Percentiles rank a stretch among this genome's conserved stretches.
phyloP scores from a whole-genome alignment of 2,888 invertebrate species.

The Imbricaverruca yamaguchii region DNA sequence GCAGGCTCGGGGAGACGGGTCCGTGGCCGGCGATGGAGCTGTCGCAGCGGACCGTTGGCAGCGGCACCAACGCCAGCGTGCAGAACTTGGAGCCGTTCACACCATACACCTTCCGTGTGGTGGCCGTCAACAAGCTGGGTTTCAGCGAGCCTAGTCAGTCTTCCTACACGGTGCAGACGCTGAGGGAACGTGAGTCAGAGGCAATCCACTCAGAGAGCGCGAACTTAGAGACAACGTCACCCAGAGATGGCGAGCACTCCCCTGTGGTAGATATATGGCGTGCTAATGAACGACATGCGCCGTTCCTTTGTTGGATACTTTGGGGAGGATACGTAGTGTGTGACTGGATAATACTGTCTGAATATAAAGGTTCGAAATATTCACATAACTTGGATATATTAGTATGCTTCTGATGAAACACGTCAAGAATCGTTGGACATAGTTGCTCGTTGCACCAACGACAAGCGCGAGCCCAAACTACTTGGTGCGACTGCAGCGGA shows the following conservation, averaged over 20 bases:
- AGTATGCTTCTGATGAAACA: background rate
- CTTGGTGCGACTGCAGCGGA: background rate
- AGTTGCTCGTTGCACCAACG: background rate
- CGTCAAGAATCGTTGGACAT: background rate
- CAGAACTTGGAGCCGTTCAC: constrained; percentile 61
- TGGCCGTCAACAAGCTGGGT: constrained; percentile 63
- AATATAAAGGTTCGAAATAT: too few species aligned
- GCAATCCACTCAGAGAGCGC: too few species aligned
- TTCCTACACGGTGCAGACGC: constrained; percentile 64
- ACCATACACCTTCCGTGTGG: constrained; percentile 64
- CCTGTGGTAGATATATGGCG: background rate
- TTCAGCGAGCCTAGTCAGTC: constrained; percentile 58
- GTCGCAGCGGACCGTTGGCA: constrained; percentile 24
- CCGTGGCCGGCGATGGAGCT: background rate
- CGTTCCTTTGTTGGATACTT: background rate
- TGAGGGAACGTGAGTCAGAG: constrained; percentile 55
- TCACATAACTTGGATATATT: background rate
- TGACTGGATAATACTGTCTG: background rate
- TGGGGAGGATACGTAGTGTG: background rate
- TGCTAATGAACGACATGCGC: background rate
- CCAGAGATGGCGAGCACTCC: too few species aligned
- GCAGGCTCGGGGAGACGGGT: background rate
- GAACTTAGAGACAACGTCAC: too few species aligned
- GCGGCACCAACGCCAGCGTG: constrained; percentile 45
- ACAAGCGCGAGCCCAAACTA: background rate